Conservation (phyloP, 2,797 vertebrate genomes). For the Podarcis lilfordi region DNA sequence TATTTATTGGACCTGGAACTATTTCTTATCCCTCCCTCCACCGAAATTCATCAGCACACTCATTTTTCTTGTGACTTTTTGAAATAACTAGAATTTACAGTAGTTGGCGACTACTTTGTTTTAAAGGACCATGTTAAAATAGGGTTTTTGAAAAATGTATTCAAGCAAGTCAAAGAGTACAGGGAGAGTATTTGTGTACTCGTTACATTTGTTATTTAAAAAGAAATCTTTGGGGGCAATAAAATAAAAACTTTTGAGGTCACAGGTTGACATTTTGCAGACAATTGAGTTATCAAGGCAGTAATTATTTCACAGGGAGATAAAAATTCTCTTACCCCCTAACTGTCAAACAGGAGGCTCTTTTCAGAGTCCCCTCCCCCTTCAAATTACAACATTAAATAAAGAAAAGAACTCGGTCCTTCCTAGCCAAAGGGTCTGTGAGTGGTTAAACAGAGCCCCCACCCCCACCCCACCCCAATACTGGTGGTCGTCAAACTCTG, state of each 20-base stretch:
- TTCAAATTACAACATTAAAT: slow-evolving; percentile 83
- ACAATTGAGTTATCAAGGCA: slow-evolving; percentile 86
- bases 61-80: not conserved
- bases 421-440: slow-evolving; percentile 80
- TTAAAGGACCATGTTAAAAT: not conserved
- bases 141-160: not conserved
- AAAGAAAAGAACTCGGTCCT: slow-evolving; percentile 59
- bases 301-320: slow-evolving; percentile 86
- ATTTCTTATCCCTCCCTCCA: accelerated
- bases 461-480: slow-evolving; percentile 72
- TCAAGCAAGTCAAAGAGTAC: slow-evolving; percentile 21
- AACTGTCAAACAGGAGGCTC: slow-evolving; percentile 82
- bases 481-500: slow-evolving; percentile 90
- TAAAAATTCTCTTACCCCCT: slow-evolving; percentile 82
- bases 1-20: not conserved
- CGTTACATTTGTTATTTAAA: slow-evolving; percentile 44
- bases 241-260: slow-evolving; percentile 80
- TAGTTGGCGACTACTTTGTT: not conserved
- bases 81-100: not conserved
- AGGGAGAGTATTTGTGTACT: slow-evolving; percentile 37
- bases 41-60: not conserved
- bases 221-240: slow-evolving; percentile 64
- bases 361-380: slow-evolving; percentile 73
- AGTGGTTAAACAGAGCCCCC: slow-evolving; percentile 88
- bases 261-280: slow-evolving; percentile 80